Evolutionary conservation across 2,888 invertebrate genomes (phyloP).

Genomic region (Trichogramma dendrolimi): DNA sequence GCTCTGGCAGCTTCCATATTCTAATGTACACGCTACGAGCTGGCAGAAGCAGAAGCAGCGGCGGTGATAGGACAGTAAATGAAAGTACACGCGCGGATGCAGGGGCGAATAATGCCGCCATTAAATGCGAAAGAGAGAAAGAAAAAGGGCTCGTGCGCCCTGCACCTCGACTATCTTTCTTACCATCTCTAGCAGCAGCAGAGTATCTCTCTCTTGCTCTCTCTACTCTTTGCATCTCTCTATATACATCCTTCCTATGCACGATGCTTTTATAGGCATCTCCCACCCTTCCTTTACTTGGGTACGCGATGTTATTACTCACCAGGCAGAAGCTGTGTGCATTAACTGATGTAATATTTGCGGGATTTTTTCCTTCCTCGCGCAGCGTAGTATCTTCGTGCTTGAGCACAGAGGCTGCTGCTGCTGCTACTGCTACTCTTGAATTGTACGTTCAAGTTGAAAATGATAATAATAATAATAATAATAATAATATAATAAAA

Average conservation of each 20-base stretch:
- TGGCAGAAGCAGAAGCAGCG: slow-evolving; percentile 2
- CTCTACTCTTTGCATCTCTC: neutral
- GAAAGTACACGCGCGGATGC: slow-evolving; percentile 29
- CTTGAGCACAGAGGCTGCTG: neutral
- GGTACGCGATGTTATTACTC: neutral
- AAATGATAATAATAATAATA: no score
- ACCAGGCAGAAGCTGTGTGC: no score
- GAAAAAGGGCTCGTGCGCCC: slow-evolving; percentile 2
- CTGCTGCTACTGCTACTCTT: no score
- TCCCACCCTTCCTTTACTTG: slow-evolving; percentile 5
- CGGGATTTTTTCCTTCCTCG: neutral
- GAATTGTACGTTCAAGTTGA: no score
- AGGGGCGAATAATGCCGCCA: slow-evolving; percentile 34
- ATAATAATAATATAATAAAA: no score
- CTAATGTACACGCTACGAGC: no score
- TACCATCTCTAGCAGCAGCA: slow-evolving; percentile 13
- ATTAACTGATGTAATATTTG: slow-evolving; percentile 13
- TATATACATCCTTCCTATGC: neutral
- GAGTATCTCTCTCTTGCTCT: neutral
- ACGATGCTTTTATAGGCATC: slow-evolving; percentile 7
- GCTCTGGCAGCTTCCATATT: no score
- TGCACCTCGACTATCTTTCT: slow-evolving; percentile 16
- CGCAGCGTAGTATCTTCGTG: neutral
- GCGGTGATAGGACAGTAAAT: slow-evolving; percentile 24
- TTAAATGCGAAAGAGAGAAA: slow-evolving; percentile 20